Percentiles rank a stretch among this genome's conserved stretches.
Conservation (phyloP, 2,797 vertebrate species). For the Parauchenoglanis ngamensis region DNA sequence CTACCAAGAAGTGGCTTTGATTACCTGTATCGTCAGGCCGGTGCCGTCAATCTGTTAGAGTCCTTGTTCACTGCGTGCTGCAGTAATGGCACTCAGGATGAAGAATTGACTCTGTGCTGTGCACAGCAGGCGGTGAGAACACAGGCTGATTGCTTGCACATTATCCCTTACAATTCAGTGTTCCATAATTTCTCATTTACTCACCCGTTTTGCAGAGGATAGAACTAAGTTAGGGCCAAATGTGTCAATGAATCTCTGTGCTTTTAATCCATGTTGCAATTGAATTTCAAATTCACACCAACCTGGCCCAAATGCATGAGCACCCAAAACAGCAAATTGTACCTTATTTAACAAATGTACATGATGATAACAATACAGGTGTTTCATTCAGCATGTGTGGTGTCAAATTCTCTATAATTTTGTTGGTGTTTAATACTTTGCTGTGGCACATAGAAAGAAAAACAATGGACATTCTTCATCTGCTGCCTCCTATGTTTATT, state of each 20-base stretch:
- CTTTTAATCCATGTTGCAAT: no score
- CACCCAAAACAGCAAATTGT: no score
- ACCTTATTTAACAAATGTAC: no score
- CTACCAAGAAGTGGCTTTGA: slow-evolving; percentile 64
- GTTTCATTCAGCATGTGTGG: background rate
- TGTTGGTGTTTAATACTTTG: background rate
- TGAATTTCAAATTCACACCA: no score
- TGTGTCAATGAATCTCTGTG: no score
- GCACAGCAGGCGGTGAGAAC: slow-evolving; percentile 71
- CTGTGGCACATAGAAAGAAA: background rate
- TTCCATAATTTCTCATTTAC: background rate
- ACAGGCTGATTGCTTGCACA: background rate
- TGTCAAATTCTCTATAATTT: background rate
- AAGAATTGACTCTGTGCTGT: slow-evolving; percentile 69
- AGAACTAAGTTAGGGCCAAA: background rate
- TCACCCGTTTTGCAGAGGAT: no score
- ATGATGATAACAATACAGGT: no score
- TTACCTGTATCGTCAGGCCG: slow-evolving; percentile 50
- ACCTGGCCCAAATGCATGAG: no score
- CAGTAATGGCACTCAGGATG: slow-evolving; percentile 54
- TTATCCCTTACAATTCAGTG: background rate
- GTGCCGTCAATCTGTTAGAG: slow-evolving; percentile 70
- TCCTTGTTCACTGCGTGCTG: slow-evolving; percentile 72
- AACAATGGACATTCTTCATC: background rate
- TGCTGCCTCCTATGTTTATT: background rate